These are phyloP conservation scores for Campoplex nolae DNA, from an alignment of 2,888 invertebrate species.

Conservation along the genomic window DNA sequence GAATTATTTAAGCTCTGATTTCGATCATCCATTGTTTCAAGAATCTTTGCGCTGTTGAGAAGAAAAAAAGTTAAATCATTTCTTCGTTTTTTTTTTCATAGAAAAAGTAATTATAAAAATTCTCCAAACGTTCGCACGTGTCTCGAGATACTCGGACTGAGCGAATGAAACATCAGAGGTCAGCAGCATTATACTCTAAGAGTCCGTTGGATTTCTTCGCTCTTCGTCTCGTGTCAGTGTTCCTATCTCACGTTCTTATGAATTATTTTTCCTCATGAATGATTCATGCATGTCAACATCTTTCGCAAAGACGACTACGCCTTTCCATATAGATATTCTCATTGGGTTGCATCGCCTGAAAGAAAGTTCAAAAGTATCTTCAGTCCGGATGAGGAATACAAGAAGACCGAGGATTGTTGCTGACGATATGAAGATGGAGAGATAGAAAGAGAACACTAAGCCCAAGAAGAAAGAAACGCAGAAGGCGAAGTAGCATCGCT, in stretches of 20 bases:
- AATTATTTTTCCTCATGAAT: slow-evolving; percentile 77
- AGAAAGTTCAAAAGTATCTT: slow-evolving; percentile 47
- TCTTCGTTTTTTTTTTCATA: background rate
- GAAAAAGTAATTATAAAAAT: background rate
- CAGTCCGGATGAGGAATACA: slow-evolving; percentile 41
- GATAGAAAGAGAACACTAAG: background rate
- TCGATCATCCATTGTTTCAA: background rate
- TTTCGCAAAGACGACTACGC: slow-evolving; percentile 3
- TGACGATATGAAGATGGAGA: slow-evolving; percentile 19
- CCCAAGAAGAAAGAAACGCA: background rate
- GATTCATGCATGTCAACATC: slow-evolving; percentile 76
- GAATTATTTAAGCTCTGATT: background rate
- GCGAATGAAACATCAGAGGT: background rate
- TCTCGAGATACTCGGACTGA: slow-evolving; percentile 7
- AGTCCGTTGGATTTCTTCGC: slow-evolving; percentile 34
- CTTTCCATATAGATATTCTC: background rate
- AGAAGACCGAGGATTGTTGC: background rate
- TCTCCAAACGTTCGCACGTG: slow-evolving; percentile 2
- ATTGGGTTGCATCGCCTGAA: background rate
- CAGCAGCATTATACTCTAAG: slow-evolving; percentile 13
- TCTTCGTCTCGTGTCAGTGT: slow-evolving; percentile 16
- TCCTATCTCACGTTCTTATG: slow-evolving; percentile 68
- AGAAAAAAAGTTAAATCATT: background rate
- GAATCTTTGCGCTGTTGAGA: background rate
- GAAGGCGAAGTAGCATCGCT: background rate